Percentiles rank a stretch among this genome's conserved stretches.
These are phyloP conservation scores for Globicephala melas DNA, from an alignment of 2,113 vertebrate genomes.

Conservation along the genomic window DNA sequence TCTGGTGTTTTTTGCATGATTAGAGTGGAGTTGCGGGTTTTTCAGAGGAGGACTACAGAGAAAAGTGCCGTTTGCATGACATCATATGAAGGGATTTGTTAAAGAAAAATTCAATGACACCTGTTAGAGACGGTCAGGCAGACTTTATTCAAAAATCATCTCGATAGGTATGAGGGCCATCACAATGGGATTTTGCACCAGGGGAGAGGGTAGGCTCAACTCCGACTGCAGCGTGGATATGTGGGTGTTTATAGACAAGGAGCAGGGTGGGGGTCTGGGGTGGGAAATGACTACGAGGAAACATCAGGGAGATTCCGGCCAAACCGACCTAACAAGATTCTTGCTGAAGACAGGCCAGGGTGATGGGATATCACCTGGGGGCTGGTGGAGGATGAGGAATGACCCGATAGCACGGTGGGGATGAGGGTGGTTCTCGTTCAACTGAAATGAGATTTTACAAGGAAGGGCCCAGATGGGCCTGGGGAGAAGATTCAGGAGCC, in stretches of 20 bases:
- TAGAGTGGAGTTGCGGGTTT: not conserved
- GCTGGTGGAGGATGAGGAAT: not conserved
- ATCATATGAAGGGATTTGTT: not conserved
- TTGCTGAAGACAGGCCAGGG: not conserved
- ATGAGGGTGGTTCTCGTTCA: too few species aligned
- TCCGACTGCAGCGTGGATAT: not conserved
- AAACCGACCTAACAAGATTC: not conserved
- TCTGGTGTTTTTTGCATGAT: not conserved
- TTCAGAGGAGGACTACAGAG: fast-evolving
- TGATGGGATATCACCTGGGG: not conserved
- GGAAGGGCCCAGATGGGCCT: not conserved
- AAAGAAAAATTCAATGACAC: not conserved
- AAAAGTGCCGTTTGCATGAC: fast-evolving
- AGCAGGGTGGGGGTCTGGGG: not conserved
- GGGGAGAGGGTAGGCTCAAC: not conserved
- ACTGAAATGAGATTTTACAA: not conserved
- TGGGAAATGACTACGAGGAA: not conserved
- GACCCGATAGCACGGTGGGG: not conserved
- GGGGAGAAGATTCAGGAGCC: not conserved
- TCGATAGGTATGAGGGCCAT: not conserved
- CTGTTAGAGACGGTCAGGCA: not conserved
- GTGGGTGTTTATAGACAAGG: not conserved
- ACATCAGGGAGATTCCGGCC: not conserved
- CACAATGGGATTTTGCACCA: not conserved
- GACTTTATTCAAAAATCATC: not conserved